phyloP scores from a whole-genome alignment of 2,113 vertebrate genomes.

The Nycticorax nycticorax region DNA sequence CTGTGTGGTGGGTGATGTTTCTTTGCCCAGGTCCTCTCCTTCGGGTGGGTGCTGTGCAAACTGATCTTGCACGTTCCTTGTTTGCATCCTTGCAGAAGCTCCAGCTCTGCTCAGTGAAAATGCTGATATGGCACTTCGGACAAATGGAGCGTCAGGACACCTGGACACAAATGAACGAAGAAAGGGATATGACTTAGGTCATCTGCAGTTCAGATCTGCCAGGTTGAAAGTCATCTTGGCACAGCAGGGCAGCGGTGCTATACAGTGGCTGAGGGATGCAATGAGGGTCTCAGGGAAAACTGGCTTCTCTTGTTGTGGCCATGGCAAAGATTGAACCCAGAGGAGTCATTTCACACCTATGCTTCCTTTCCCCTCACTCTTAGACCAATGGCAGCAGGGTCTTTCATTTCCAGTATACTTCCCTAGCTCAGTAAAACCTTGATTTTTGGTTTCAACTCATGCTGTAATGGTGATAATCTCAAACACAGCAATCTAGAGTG shows the following conservation, averaged over 20 bases:
- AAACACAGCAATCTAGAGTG: not conserved
- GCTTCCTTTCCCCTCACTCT: rapidly evolving
- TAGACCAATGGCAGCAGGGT: not conserved
- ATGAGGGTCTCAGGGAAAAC: not conserved
- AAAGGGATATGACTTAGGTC: not conserved
- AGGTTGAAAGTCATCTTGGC: not conserved
- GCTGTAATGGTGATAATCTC: not conserved
- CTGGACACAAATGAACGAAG: not conserved
- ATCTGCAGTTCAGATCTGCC: not conserved
- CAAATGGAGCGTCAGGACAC: not conserved
- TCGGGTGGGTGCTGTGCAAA: not conserved
- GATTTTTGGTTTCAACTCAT: not conserved
- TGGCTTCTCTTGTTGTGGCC: not conserved
- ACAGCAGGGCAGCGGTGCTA: not conserved
- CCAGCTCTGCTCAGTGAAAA: not conserved
- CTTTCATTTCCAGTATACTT: not conserved
- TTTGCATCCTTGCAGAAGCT: not conserved
- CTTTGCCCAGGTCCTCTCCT: not conserved
- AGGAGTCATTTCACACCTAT: not conserved
- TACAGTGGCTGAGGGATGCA: no score
- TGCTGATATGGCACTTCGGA: not conserved
- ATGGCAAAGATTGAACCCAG: not conserved
- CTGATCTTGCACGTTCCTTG: not conserved
- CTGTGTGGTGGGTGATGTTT: not conserved
- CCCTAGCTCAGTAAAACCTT: not conserved